Evolutionary conservation across 2,888 invertebrate species (phyloP), one percentile per base, ranked within the genome.

Genomic region (Litoditis marina): DNA sequence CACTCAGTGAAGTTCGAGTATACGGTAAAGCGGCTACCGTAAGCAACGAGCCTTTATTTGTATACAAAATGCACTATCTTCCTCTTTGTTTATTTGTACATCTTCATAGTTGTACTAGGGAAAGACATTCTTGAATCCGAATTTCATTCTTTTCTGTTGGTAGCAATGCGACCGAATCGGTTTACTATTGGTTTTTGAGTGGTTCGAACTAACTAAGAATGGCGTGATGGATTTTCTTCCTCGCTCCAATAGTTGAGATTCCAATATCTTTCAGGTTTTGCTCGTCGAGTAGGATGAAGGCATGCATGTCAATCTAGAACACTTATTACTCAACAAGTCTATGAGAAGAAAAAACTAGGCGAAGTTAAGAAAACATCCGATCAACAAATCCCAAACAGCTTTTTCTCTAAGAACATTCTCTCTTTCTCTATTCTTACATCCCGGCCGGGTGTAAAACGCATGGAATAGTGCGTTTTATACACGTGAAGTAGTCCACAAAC

Each of bases 301-400:
- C 81, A 53, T 79, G 76, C 78, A 80, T 81, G 68, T 81, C 79
- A 47, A 80, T 81, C 80, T 80, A 50, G 42, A 76, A 71, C n/a
- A 13, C 36, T 53, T 42, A 27, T 3, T 22, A 67, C 36, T 28
- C 32, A 11, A 36, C 52, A n/a, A 51, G 36, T 44, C 25, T 6
- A 32, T 42, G 13, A 19, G 32, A 42, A 22, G 39, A 0, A 39
- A n/a, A n/a, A n/a, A n/a, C n/a, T n/a, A n/a, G n/a, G n/a, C n/a
- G n/a, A n/a, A n/a, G n/a, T n/a, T n/a, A n/a, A n/a, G n/a, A n/a
- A n/a, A n/a, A n/a, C n/a, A 51, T 51, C 13, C 22, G 16, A 30
- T 31, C 39, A 36, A 16, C 13, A 36, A 36, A n/a, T n/a, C 11
- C 39, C 1, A 36, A 16, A 36, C 39, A 36, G 11, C 11, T 13